Evolutionary conservation across 2,888 invertebrate genomes (phyloP).

Genomic region (Melieria picta): DNA sequence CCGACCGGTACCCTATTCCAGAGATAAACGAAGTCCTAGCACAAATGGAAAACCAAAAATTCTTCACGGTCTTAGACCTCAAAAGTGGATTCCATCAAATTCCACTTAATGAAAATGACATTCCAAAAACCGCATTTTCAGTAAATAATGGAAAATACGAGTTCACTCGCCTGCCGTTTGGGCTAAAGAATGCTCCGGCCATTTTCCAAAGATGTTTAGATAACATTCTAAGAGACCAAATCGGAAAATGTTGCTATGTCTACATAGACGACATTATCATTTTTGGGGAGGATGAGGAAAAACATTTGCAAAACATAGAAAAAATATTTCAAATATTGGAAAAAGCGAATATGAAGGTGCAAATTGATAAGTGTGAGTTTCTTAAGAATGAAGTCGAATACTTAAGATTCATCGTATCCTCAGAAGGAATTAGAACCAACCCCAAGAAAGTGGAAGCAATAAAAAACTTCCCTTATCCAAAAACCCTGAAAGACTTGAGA

Average conservation of each 20-base stretch:
- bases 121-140: conserved; percentile 33
- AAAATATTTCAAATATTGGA: conserved; percentile 14
- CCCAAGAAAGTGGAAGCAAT: conserved; percentile 26
- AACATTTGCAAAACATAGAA: conserved; percentile 14
- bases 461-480: conserved; percentile 18
- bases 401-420: conserved; percentile 16
- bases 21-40: conserved; percentile 34
- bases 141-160: too few species aligned
- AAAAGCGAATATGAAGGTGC: conserved; percentile 25
- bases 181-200: conserved; percentile 14
- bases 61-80: conserved; percentile 32
- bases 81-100: conserved; percentile 29
- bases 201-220: conserved; percentile 25
- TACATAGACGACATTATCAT: conserved; percentile 24
- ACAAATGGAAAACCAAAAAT: conserved; percentile 26
- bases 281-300: conserved; percentile 13
- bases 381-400: conserved; percentile 29
- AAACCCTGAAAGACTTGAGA: conserved; percentile 39
- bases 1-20: conserved; percentile 35
- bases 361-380: conserved; percentile 23
- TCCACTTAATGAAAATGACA: conserved; percentile 24
- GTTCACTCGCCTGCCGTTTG: not conserved
- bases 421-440: conserved; percentile 18
- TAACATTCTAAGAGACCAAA: conserved; percentile 5
- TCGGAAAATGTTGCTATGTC: conserved; percentile 15